These are phyloP conservation scores for Puma concolor DNA, from an alignment of 2,113 vertebrate species.

Conservation along the genomic window DNA sequence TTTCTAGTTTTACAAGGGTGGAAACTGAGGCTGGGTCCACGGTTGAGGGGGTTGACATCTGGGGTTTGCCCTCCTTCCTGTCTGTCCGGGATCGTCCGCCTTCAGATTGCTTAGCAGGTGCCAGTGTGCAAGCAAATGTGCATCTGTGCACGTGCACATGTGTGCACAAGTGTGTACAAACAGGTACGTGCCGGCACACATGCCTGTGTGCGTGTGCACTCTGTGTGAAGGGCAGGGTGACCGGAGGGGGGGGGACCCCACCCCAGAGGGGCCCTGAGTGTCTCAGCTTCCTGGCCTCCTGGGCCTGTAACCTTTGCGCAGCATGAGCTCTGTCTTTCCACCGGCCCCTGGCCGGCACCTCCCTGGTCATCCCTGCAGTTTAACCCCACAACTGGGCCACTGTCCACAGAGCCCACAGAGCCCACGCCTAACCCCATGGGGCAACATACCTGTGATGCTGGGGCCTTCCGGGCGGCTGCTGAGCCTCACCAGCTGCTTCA, in stretches of 20 bases:
- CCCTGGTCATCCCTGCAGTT: rapidly evolving
- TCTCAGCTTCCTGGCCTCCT: rapidly evolving
- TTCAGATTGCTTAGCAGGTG: rapidly evolving
- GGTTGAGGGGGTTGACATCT: rapidly evolving
- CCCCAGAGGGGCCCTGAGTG: neutral
- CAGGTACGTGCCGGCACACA: neutral
- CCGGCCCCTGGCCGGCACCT: neutral
- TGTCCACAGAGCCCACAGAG: neutral
- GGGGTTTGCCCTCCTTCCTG: neutral
- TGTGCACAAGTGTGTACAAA: neutral
- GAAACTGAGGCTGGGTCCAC: neutral
- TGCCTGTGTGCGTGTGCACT: rapidly evolving
- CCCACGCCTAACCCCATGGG: neutral
- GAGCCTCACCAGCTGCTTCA: conserved; percentile 84
- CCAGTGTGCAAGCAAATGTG: rapidly evolving
- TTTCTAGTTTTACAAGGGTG: too few species aligned
- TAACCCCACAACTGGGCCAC: rapidly evolving
- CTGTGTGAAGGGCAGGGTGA: rapidly evolving
- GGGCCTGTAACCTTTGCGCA: neutral
- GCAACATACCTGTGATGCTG: neutral
- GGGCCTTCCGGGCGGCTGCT: neutral
- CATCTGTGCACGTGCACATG: rapidly evolving
- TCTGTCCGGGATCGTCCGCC: rapidly evolving
- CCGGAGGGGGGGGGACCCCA: rapidly evolving
- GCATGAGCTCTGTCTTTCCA: rapidly evolving